A percentile compares a stretch with the other conserved stretches of the same genome.
Conservation (phyloP, 35 echinoderm and acorn worm species). For the Ptychodera flava region DNA sequence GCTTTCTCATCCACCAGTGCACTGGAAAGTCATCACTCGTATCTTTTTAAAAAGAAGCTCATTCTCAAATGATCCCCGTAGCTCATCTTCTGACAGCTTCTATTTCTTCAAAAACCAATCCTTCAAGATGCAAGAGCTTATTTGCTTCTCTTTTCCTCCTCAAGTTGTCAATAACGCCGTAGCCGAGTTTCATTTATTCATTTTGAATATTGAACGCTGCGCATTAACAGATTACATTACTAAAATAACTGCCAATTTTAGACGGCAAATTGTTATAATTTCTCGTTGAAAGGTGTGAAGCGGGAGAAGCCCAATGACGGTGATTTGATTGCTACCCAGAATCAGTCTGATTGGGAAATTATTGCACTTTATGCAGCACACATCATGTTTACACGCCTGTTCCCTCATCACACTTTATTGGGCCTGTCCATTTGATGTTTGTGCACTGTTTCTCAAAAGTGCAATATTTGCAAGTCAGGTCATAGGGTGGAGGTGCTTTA, state of each 20-base stretch:
- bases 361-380: neutral
- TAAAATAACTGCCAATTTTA: neutral
- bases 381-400: neutral
- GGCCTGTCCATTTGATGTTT: no score
- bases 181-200: neutral
- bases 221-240: neutral
- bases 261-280: neutral
- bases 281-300: neutral
- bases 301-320: neutral
- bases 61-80: neutral
- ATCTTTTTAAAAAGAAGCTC: no score
- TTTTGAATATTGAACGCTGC: neutral
- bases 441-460: no score
- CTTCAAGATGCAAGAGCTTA: neutral
- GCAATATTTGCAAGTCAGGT: neutral
- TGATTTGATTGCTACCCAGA: neutral
- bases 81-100: neutral
- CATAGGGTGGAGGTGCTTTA: neutral
- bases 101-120: neutral
- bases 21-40: neutral
- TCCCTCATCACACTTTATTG: no score
- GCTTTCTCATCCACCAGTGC: neutral
- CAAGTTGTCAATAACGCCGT: neutral
- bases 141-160: neutral
- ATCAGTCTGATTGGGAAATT: neutral